Conservation (phyloP, 2,113 vertebrate species). For the Tricholaema leucomelas region DNA sequence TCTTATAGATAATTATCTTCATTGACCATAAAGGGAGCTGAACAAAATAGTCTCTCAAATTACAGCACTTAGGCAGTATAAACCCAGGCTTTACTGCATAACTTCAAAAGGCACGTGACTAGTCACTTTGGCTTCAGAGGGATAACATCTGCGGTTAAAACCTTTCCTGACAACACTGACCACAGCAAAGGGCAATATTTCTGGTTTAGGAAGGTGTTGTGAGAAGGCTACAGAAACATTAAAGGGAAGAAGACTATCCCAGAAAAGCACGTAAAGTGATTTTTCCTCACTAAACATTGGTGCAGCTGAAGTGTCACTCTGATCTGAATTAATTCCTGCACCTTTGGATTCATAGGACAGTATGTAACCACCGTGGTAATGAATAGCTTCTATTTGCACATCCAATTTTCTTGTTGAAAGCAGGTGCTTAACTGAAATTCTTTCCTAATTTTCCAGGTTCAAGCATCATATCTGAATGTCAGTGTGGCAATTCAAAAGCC, state of each 20-base stretch:
- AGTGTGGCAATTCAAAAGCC: background rate
- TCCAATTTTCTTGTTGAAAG: slow-evolving; percentile 25
- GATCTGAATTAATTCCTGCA: background rate
- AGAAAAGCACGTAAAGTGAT: background rate
- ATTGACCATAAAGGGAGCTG: background rate
- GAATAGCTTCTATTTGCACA: background rate
- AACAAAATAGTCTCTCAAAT: slow-evolving; percentile 47
- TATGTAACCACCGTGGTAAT: background rate
- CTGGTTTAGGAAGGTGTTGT: background rate
- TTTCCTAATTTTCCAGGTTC: background rate
- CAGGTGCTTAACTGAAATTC: background rate
- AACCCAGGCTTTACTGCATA: background rate
- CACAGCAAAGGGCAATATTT: background rate
- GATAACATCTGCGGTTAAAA: slow-evolving; percentile 6
- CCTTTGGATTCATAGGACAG: background rate
- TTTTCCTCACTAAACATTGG: background rate
- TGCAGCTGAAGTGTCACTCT: background rate
- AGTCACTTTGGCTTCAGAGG: background rate
- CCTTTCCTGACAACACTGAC: background rate
- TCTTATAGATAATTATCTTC: slow-evolving; percentile 33
- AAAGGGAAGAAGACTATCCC: background rate
- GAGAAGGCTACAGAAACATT: background rate
- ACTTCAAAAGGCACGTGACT: slow-evolving; percentile 48
- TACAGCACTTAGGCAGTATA: slow-evolving; percentile 28
- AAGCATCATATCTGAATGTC: background rate